These are phyloP conservation scores for Parapristionchus giblindavisi DNA, from an alignment of 2,888 invertebrate species.

Conservation along the genomic window DNA sequence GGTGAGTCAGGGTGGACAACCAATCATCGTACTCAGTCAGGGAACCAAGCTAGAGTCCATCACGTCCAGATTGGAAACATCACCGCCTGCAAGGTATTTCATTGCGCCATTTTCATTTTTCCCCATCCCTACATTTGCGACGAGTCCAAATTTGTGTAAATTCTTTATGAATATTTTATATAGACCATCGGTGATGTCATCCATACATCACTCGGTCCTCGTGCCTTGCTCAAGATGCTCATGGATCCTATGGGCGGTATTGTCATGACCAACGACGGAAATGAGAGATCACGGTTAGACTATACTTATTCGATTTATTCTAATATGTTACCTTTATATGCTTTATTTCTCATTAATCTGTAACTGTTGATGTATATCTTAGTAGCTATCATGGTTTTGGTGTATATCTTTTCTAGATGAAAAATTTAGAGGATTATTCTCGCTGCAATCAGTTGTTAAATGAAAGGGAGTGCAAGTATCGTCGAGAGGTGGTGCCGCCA, in stretches of 20 bases:
- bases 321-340: not conserved
- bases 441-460: too few species aligned
- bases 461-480: too few species aligned
- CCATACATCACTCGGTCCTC: conserved; percentile 97
- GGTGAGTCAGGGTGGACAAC: conserved; percentile 59
- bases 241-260: conserved; percentile 99
- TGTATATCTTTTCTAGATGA: too few species aligned
- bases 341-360: not conserved
- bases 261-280: conserved; percentile 99
- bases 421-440: too few species aligned
- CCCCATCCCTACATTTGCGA: not conserved
- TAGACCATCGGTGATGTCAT: conserved; percentile 98
- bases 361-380: too few species aligned
- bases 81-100: conserved; percentile 90
- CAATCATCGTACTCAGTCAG: conserved; percentile 75
- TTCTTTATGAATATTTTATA: conserved; percentile 58
- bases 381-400: too few species aligned
- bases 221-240: conserved; percentile 99
- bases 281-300: conserved; percentile 75
- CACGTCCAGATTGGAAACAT: conserved; percentile 98
- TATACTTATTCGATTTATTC: not conserved
- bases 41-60: conserved; percentile 94
- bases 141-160: not conserved
- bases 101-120: not conserved
- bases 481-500: too few species aligned